Base-by-base conservation (phyloP, 2,888 invertebrate genomes). In the Thecophora atra region DNA sequence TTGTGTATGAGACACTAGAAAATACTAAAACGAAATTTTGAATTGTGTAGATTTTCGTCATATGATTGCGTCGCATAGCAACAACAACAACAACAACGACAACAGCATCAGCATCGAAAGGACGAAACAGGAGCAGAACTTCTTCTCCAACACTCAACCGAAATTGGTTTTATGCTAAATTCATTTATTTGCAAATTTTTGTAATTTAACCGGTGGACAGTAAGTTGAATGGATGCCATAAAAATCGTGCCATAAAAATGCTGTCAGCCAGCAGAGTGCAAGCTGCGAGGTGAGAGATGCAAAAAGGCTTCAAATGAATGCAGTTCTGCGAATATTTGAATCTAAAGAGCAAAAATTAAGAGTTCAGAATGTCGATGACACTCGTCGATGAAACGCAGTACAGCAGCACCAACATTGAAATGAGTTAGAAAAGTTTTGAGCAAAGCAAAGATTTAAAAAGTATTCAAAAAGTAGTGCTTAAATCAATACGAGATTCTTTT, bases 91-190 rank as follows among this genome's bases (percentile, higher is more conserved):
- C 19, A 56, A 56, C 56, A 4, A 47, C 47, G 5, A 47, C 47
- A n/a, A 47, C 47, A 17, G 47, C 47, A 47, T 47, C 17, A 11
- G 2, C 47, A n/a, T 37, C 47, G n/a, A 2, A 11, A 47, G 37
- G 37, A 47, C 47, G 4, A 47, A 47, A n/a, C 2, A 47, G n/a
- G 47, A 47, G 8, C 47, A 11, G 17, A 15, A 47, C 47, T 47
- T 11, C 15, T 28, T 58, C 28, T 28, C 37, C 58, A 28, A 28
- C 26, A 28, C 15, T 26, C 17, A 11, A 24, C 58, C 21, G 58
- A 58, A 58, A 58, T 58, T 58, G 58, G 26, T 58, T 58, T 58
- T 58, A 58, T 58, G 58, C 58, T 58, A 58, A 58, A 58, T 58
- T 58, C 58, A 58, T 58, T 58, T 58, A 58, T 58, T 58, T 58